Evolutionary conservation across 2,797 vertebrate genomes (phyloP).

Genomic region (Paguma larvata): DNA sequence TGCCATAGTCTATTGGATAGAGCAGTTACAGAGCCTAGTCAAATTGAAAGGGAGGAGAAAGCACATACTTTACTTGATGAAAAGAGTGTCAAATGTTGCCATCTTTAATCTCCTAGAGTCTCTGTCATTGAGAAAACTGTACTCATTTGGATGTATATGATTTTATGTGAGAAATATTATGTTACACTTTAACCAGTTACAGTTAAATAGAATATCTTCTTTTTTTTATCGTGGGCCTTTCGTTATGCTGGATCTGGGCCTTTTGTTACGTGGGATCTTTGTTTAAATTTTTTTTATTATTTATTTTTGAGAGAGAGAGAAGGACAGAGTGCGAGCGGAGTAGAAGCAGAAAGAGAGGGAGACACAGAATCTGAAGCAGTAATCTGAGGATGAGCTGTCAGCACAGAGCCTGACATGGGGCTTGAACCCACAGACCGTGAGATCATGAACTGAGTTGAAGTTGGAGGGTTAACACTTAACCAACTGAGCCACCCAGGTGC

Average conservation of each 20-base stretch:
- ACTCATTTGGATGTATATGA: background rate
- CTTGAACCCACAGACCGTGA: too few relatives aligned
- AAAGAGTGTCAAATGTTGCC: background rate
- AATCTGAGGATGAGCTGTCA: too few relatives aligned
- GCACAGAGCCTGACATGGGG: too few relatives aligned
- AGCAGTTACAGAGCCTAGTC: rapidly evolving
- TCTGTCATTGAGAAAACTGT: background rate
- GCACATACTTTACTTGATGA: background rate
- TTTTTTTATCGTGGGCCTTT: background rate
- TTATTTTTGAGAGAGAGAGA: too few relatives aligned
- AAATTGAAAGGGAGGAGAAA: background rate
- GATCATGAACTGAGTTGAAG: too few relatives aligned
- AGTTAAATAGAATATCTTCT: background rate
- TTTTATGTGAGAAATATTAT: background rate
- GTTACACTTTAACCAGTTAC: background rate
- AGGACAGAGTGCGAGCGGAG: too few relatives aligned
- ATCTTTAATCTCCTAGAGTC: background rate
- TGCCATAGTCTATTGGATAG: background rate
- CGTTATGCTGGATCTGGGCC: background rate
- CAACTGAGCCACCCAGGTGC: too few relatives aligned
- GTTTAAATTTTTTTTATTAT: too few relatives aligned
- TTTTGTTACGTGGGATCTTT: background rate
- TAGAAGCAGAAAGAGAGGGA: too few relatives aligned
- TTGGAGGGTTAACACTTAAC: too few relatives aligned
- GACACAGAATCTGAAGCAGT: too few relatives aligned